phyloP scores from a whole-genome alignment of 2,113 vertebrate genomes.

The Panurus biarmicus region DNA sequence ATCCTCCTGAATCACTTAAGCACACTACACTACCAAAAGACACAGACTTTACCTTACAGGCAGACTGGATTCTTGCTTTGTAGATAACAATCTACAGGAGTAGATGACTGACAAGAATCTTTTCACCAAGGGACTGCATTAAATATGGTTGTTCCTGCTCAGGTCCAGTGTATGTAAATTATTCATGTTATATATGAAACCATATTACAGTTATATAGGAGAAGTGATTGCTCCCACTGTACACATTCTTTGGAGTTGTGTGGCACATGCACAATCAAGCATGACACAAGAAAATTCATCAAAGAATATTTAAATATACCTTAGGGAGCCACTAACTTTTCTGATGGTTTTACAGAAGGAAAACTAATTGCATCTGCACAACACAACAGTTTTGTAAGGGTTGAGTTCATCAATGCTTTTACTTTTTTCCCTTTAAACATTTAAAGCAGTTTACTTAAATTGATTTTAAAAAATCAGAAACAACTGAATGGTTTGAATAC shows the following conservation, averaged over 20 bases:
- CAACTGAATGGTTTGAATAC: neutral
- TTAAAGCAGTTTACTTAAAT: neutral
- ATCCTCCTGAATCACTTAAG: neutral
- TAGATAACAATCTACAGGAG: neutral
- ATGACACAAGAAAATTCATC: slow-evolving; percentile 61
- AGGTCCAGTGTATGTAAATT: neutral
- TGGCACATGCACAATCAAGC: slow-evolving; percentile 39
- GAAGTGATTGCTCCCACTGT: slow-evolving; percentile 48
- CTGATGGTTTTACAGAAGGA: slow-evolving; percentile 51
- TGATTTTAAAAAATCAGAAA: neutral
- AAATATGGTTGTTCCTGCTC: neutral
- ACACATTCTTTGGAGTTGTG: slow-evolving; percentile 28
- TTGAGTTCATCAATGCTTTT: neutral
- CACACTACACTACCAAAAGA: neutral
- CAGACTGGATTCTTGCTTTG: neutral
- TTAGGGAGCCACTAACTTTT: slow-evolving; percentile 44
- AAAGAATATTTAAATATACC: slow-evolving; percentile 53
- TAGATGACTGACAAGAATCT: neutral
- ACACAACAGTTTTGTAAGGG: neutral
- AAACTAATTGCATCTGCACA: slow-evolving; percentile 65
- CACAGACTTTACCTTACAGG: neutral
- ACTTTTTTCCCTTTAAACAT: neutral
- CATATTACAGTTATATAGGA: neutral
- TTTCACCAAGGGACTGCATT: neutral
- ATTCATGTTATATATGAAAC: neutral